Evolutionary conservation across 2,888 invertebrate genomes (phyloP).

Genomic region (Catocala sponsa): DNA sequence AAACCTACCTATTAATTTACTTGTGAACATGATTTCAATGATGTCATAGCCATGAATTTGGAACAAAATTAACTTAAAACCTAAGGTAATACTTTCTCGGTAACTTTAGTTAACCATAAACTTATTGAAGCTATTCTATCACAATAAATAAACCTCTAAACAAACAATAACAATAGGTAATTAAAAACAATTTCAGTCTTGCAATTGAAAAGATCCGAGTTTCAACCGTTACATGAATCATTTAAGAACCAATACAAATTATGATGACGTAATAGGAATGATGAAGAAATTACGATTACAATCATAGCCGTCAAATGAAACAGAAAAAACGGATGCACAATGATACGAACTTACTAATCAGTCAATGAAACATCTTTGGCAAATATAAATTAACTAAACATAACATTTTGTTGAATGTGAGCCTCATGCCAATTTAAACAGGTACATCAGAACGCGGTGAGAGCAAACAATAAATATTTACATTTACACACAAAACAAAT

Average conservation of each 20-base stretch:
- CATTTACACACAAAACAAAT: conserved; percentile 52
- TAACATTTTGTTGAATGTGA: conserved; percentile 44
- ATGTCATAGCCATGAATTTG: conserved; percentile 80
- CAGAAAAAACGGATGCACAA: conserved; percentile 39
- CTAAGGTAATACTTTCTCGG: conserved; percentile 85
- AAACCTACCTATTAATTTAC: conserved; percentile 34
- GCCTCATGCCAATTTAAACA: conserved; percentile 48
- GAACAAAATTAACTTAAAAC: conserved; percentile 69
- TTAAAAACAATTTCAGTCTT: conserved; percentile 83
- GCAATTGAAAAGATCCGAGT: conserved; percentile 65
- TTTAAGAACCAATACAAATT: conserved; percentile 26
- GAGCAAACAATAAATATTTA: conserved; percentile 54
- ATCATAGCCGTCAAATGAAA: conserved; percentile 30
- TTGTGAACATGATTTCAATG: conserved; percentile 63
- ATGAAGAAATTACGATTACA: conserved; percentile 32
- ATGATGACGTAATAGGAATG: conserved; percentile 50
- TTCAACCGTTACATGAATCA: conserved; percentile 40
- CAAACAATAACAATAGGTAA: conserved; percentile 82
- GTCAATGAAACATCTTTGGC: conserved; percentile 73
- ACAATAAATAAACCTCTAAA: conserved; percentile 84
- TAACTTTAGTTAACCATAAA: conserved; percentile 82
- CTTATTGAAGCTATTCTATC: conserved; percentile 74
- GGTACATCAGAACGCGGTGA: conserved; percentile 43
- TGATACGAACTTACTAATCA: conserved; percentile 57
- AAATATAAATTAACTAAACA: conserved; percentile 58